These are phyloP conservation scores for Oscheius myriophilus DNA, from an alignment of 2,888 invertebrate species.

Conservation along the genomic window DNA sequence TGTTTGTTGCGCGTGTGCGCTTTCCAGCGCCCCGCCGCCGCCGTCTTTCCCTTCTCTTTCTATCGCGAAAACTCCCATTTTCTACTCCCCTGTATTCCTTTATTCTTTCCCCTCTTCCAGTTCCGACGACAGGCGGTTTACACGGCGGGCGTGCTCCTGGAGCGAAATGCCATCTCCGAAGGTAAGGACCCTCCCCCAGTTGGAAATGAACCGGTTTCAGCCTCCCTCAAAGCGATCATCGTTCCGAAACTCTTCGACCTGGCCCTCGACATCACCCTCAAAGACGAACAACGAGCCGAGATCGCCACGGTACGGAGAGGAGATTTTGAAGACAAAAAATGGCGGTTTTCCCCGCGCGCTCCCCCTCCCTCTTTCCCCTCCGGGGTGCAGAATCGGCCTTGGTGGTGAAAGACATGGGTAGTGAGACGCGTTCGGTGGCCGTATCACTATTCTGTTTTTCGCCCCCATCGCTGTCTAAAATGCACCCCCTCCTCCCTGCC, in stretches of 20 bases:
- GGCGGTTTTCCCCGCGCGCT: conserved; percentile 21
- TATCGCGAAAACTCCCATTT: too few relatives aligned
- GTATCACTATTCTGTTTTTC: conserved; percentile 99
- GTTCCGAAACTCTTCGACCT: conserved; percentile 17
- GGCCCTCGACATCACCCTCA: neutral
- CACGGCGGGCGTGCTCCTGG: conserved; percentile 78
- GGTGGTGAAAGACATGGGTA: conserved; percentile 94
- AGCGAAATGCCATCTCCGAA: conserved; percentile 77
- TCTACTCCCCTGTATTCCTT: conserved; percentile 9
- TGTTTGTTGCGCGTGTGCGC: conserved; percentile 38
- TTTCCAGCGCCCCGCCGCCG: conserved; percentile 26
- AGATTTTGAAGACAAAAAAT: too few relatives aligned
- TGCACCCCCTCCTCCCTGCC: neutral
- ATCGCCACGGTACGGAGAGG: conserved; percentile 28
- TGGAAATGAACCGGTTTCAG: conserved; percentile 7
- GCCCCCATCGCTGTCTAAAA: conserved; percentile 72
- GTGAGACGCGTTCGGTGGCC: conserved; percentile 81
- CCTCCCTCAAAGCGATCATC: conserved; percentile 4
- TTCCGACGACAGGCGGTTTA: conserved; percentile 79
- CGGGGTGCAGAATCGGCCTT: conserved; percentile 24
- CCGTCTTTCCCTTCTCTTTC: conserved; percentile 21
- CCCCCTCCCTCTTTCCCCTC: conserved; percentile 1
- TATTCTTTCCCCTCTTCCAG: conserved; percentile 70
- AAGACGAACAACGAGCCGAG: conserved; percentile 29
- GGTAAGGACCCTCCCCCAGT: conserved; percentile 52